These are phyloP conservation scores for Digitonthophagus gazella DNA, from an alignment of 2,888 invertebrate genomes.

Conservation along the genomic window DNA sequence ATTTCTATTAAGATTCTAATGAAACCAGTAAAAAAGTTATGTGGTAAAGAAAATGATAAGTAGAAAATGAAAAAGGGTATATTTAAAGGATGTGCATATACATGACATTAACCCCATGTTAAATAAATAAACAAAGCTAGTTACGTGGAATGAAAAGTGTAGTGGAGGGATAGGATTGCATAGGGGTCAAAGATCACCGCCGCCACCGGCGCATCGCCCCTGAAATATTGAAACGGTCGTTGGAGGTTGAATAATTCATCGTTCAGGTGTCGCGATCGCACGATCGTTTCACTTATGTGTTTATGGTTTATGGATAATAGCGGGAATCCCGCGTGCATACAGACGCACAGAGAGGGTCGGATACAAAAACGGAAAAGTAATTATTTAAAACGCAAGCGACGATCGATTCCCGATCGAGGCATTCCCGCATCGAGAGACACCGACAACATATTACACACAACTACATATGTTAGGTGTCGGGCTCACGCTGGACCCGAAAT, in stretches of 20 bases:
- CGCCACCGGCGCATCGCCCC: background rate
- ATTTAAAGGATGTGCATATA: no score
- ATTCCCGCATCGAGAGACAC: background rate
- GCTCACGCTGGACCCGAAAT: constrained; percentile 11
- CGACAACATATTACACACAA: constrained; percentile 13
- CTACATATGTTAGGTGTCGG: constrained; percentile 14
- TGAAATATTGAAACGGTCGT: constrained; percentile 8
- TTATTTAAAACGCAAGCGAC: background rate
- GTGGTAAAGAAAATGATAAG: no score
- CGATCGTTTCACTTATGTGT: constrained; percentile 21
- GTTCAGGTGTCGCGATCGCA: constrained; percentile 23
- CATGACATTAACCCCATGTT: background rate
- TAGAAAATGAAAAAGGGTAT: background rate
- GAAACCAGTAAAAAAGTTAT: no score
- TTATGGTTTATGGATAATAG: constrained; percentile 26
- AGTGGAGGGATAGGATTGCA: no score
- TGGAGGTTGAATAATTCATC: constrained; percentile 20
- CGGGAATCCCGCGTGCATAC: background rate
- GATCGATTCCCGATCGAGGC: background rate
- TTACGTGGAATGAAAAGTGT: background rate
- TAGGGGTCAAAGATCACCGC: constrained; percentile 8
- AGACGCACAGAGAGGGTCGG: background rate
- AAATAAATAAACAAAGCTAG: background rate
- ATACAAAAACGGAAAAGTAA: background rate
- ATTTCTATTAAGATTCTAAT: no score